Evolutionary conservation across 2,888 invertebrate genomes (phyloP).

Genomic region (Thelaira solivaga): DNA sequence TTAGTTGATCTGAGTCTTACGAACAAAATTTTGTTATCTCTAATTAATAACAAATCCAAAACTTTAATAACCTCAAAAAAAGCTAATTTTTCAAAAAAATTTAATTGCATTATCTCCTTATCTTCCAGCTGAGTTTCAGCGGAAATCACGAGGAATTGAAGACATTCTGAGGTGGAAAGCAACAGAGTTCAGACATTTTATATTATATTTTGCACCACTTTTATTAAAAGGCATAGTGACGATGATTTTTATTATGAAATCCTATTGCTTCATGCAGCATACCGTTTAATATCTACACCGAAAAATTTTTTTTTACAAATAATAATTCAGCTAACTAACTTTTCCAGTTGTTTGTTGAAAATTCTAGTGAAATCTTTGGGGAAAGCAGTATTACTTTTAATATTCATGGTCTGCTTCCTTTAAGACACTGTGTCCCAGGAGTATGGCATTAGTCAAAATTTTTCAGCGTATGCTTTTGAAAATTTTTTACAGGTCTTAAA

Average conservation of each 20-base stretch:
- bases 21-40: too few species aligned
- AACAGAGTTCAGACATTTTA: background rate
- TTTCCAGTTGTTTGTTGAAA: conserved; percentile 4
- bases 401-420: conserved; percentile 11
- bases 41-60: conserved; percentile 2
- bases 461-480: conserved; percentile 5
- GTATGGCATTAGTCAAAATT: background rate
- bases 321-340: too few species aligned
- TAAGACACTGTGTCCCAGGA: conserved; percentile 1
- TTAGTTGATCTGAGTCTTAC: too few species aligned
- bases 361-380: conserved; percentile 12
- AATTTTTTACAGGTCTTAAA: background rate
- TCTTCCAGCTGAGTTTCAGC: background rate
- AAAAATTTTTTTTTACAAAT: too few species aligned
- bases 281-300: too few species aligned
- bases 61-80: background rate
- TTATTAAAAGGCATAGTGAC: too few species aligned
- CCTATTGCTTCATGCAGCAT: too few species aligned
- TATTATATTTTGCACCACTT: background rate
- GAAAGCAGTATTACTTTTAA: conserved; percentile 4
- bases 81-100: background rate
- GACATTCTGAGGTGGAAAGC: background rate
- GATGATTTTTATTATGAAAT: too few species aligned
- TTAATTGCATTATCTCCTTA: background rate
- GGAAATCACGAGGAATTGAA: background rate